Evolutionary conservation across 2,113 vertebrate genomes (phyloP).

Genomic region (Desmodus rotundus): DNA sequence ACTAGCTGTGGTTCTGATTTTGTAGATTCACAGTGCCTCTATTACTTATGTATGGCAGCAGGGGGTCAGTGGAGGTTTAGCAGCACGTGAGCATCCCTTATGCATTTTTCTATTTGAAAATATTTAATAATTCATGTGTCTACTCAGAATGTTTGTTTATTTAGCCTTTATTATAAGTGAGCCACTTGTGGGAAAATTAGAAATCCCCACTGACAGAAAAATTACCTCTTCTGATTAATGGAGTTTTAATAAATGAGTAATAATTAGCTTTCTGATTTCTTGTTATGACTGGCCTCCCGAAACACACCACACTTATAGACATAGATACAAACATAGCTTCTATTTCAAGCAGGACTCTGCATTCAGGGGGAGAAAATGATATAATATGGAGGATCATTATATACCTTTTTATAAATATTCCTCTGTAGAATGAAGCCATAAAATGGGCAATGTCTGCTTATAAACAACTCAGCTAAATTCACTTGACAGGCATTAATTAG

Average conservation of each 20-base stretch:
- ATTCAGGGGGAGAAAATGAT: constrained; percentile 66
- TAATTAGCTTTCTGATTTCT: constrained; percentile 68
- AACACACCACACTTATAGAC: constrained; percentile 20
- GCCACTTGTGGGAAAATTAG: constrained; percentile 68
- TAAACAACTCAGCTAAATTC: background rate
- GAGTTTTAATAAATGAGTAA: constrained; percentile 75
- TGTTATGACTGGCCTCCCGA: constrained; percentile 62
- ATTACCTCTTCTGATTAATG: constrained; percentile 64
- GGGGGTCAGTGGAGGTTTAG: background rate
- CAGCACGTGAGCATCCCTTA: constrained; percentile 1
- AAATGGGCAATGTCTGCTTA: constrained; percentile 43
- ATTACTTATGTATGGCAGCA: background rate
- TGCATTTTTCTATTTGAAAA: constrained; percentile 57
- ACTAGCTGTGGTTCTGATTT: background rate
- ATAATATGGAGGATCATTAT: constrained; percentile 54
- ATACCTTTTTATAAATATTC: constrained; percentile 60
- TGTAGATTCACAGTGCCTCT: background rate
- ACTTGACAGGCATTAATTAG: constrained; percentile 12
- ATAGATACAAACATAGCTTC: constrained; percentile 50
- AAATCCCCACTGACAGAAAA: constrained; percentile 61
- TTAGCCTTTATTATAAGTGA: constrained; percentile 57
- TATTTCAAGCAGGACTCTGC: background rate
- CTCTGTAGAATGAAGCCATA: constrained; percentile 52
- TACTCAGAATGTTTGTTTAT: constrained; percentile 76
- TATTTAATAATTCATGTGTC: constrained; percentile 74